Base-by-base conservation (phyloP, 2,797 vertebrate species). In the Enteromius unitaeniatus region DNA sequence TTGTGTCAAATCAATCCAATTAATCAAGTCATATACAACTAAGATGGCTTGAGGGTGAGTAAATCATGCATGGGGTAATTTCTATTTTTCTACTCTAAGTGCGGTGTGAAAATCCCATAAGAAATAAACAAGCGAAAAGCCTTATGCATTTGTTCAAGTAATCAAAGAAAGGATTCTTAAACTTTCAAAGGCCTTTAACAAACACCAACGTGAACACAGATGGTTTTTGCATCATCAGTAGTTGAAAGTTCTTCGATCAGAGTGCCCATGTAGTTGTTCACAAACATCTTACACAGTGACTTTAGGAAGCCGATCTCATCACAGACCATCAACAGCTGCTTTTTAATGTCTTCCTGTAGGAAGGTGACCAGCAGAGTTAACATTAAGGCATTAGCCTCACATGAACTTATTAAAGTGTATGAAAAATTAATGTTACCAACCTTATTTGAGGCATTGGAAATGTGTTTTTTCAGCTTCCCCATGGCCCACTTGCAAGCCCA, bases 401-500 rank as follows among this genome's bases (percentile, higher is more conserved):
- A 53, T 26, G 11, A 31, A 11, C 10, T 19, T 47, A 6, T 73
- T 11, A 21, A 37, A 65, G 10, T 9, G 26, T 58, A n/a, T 58
- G 7, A 77, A 77, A 76, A 1, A 31, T 26, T 17, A 28, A 4
- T 49, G 9, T 31, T 19, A 19, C 40, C 9, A 23, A 79, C 64
- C 78, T 53, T 21, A 26, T 85, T 84, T 23, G 67, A 1, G 0
- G 78, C 17, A 0, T 78, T 85, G 0, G 4, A 0, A 23, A 74
- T 0, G 0, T 0, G 0, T 69, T 51, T 79, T 86, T 85, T 92
- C 83, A 90, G 75, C n/a, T 88, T 91, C 0, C 86, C 68, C 51
- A 92, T 26, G 26, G 82, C 51, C 91, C 90, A 90, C 28, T 90
- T 88, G 73, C 92, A 93, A 0, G 40, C 79, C 89, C 87, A 86